Conservation (phyloP, 1,140 invertebrate genomes). For the Drosophila persimilis region DNA sequence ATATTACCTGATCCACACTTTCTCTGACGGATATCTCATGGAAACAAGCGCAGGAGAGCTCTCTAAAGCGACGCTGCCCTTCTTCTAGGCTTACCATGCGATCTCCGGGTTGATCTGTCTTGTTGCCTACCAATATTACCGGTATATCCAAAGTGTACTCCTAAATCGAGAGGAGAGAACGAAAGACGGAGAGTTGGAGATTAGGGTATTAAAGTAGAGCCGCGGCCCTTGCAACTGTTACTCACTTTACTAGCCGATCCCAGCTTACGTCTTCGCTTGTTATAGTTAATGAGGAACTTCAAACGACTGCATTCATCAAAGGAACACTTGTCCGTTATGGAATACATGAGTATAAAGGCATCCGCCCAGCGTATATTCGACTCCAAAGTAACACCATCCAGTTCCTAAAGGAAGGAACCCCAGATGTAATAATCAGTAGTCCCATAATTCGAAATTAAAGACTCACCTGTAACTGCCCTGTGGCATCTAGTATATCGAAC, state of each 20-base stretch:
- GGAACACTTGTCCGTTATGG: slow-evolving; percentile 92
- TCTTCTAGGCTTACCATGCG: slow-evolving; percentile 90
- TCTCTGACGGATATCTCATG: slow-evolving; percentile 93
- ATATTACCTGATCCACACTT: slow-evolving; percentile 88
- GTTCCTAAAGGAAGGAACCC: slow-evolving; percentile 84
- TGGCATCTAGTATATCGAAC: slow-evolving; percentile 92
- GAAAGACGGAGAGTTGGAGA: too few relatives aligned
- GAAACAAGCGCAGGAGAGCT: slow-evolving; percentile 91
- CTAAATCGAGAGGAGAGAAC: slow-evolving; percentile 75
- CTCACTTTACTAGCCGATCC: slow-evolving; percentile 83
- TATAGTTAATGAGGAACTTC: slow-evolving; percentile 91
- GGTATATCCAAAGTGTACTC: slow-evolving; percentile 86
- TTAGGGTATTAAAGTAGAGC: too few relatives aligned
- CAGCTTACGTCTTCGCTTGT: slow-evolving; percentile 87
- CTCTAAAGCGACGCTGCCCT: slow-evolving; percentile 88
- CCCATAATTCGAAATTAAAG: background rate
- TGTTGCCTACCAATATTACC: slow-evolving; percentile 92
- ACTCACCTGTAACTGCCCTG: slow-evolving; percentile 88
- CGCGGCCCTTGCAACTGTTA: background rate
- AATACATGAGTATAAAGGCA: slow-evolving; percentile 93
- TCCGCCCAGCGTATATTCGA: slow-evolving; percentile 92
- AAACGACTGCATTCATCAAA: slow-evolving; percentile 93
- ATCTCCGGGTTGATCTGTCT: slow-evolving; percentile 89
- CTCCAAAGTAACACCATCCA: slow-evolving; percentile 88
- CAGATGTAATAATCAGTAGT: too few relatives aligned